Base-by-base conservation (phyloP, 2,888 invertebrate species). In the Thecocarcelia acutangulata region DNA sequence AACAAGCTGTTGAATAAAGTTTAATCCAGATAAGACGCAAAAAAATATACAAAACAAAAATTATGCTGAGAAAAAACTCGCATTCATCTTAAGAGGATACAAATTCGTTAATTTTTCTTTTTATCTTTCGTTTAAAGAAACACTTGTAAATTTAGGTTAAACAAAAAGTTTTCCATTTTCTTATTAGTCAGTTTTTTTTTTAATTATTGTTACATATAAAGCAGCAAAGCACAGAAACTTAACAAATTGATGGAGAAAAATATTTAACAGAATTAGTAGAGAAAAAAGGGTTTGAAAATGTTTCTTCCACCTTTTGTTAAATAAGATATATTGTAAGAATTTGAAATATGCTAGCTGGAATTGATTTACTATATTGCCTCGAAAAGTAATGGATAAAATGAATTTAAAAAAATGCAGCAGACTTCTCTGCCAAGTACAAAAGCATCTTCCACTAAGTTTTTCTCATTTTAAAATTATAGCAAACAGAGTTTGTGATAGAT, bases 1-100 rank as follows among this genome's bases (percentile, higher is more conserved):
- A 72, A 80, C 72, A 66, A 76, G 50, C 66, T 76, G 63, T 73
- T 73, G 56, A 68, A 50, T 72, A 33, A 76, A 76, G 28, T 40
- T 68, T 52, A 80, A 70, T 80, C 52, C 48, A 64, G 58, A 68
- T 76, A 15, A 61, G 68, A 74, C 17, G 24, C 13, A 24, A 37
- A 8, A 50, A 6, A 11, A 9, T 24, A 28, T 21, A 46, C 9
- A 56, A 64, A 42, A 70, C 56, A 46, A 66, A 46, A 69, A 58
- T 69, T 63, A 63, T 74, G 68, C 56, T 59, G 33, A 13, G 21
- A 63, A 74, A 58, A 59, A 72, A 69, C 33, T 56, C 74, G 19
- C n/a, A 48, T 69, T 61, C 44, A 6, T n/a, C 11, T 12, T 17
- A n/a, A n/a, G n/a, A n/a, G n/a, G n/a, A n/a, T n/a, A n/a, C n/a